Base-by-base conservation (phyloP, 2,113 vertebrate species). In the Oryzias curvinotus region DNA sequence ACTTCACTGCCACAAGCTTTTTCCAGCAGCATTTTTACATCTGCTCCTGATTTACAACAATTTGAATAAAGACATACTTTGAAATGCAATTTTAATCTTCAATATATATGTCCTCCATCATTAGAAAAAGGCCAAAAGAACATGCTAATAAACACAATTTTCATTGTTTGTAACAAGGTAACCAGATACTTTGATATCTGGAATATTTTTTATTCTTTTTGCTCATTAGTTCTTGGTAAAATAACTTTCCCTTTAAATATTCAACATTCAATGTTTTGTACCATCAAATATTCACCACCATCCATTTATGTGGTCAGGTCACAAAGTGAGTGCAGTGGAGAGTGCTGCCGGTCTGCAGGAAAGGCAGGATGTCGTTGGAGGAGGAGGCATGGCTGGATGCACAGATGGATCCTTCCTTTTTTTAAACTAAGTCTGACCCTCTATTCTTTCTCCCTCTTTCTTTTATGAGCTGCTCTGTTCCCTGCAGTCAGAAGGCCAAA, bases 211-310 rank as follows among this genome's bases (percentile, higher is more conserved):
- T 5, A 5, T 28, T 28, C 26, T 72, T 81, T 66, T 41, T 56
- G 41, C 68, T 79, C 68, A 75, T 83, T 76, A 78, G 57, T 71
- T 48, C 51, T 30, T 18, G 68, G 62, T 59, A 70, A 83, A 76
- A 82, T 80, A 36, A 12, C 28, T 73, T 47, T 64, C 47, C 43
- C 74, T 73, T 78, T 53, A 83, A 85, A 82, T 75, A 85, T 89
- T 69, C 87, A 86, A 83, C 78, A 84, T 86, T 86, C 80, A 82
- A 62, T 76, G 70, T 87, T 88, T 86, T 75, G 56, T 71, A 52
- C 28, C 62, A 87, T 89, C 64, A 86, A 88, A 86, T 87, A 90
- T 90, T 80, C 77, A 87, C 51, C 18, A 74, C 72, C 83, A 77
- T 77, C 66, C 73, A 73, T 87, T 85, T 84, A 81, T 78, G 79